Evolutionary conservation across 1,140 invertebrate genomes (phyloP).

Genomic region (Hesperophylax magnus): DNA sequence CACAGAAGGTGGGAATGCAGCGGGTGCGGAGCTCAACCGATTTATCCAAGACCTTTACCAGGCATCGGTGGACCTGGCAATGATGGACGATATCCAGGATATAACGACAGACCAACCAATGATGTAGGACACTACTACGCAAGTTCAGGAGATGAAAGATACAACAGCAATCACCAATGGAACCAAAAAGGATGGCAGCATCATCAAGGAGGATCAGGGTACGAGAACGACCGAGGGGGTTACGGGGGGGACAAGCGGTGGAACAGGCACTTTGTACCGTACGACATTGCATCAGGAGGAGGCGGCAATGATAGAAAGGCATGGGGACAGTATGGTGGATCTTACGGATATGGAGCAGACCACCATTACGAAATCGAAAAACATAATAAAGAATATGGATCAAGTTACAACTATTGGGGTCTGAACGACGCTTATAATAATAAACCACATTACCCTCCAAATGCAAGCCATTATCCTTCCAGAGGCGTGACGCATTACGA

Average conservation of each 20-base stretch:
- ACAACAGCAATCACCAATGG: constrained; percentile 18
- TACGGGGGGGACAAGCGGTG: constrained; percentile 42
- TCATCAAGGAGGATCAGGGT: constrained; percentile 14
- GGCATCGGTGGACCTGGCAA: neutral
- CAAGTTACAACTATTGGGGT: constrained; percentile 54
- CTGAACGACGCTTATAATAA: constrained; percentile 41
- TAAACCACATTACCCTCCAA: constrained; percentile 48
- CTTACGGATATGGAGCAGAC: constrained; percentile 57
- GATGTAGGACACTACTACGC: constrained; percentile 23
- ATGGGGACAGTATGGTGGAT: constrained; percentile 66
- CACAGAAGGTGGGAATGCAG: constrained; percentile 32
- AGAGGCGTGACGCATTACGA: constrained; percentile 44
- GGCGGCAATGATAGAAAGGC: constrained; percentile 60
- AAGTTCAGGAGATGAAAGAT: constrained; percentile 34
- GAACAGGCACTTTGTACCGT: constrained; percentile 55
- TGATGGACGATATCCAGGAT: constrained; percentile 7
- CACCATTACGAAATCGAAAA: constrained; percentile 3
- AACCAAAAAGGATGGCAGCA: constrained; percentile 17
- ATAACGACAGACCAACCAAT: constrained; percentile 28
- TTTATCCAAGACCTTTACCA: neutral
- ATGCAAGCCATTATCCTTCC: constrained; percentile 45
- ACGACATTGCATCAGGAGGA: constrained; percentile 48
- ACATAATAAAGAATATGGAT: constrained; percentile 44
- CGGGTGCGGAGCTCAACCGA: constrained; percentile 28
- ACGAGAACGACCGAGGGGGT: constrained; percentile 23